These are phyloP conservation scores for Anolis apletophallus DNA, from an alignment of 2,797 vertebrate species.

Conservation along the genomic window DNA sequence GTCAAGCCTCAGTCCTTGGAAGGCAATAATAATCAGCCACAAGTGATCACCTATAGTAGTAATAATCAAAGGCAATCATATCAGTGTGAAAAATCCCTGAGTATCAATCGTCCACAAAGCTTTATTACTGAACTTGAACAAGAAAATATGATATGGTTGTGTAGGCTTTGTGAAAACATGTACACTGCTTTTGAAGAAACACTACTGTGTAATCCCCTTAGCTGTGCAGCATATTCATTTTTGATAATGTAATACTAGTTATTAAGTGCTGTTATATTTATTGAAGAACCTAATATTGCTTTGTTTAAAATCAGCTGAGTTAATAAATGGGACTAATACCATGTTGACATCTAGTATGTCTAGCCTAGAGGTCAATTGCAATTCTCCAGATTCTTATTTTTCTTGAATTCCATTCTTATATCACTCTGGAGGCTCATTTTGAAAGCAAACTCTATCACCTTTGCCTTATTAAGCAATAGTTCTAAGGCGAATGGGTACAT, in stretches of 20 bases:
- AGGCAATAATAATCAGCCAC: too few relatives aligned
- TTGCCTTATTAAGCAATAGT: neutral
- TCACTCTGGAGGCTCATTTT: neutral
- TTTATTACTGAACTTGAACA: too few relatives aligned
- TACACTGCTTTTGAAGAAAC: neutral
- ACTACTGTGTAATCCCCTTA: neutral
- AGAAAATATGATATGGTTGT: neutral
- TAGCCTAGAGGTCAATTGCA: neutral
- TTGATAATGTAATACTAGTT: neutral
- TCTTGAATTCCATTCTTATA: conserved; percentile 12
- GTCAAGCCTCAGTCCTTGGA: too few relatives aligned
- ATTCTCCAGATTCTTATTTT: neutral
- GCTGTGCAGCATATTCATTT: neutral
- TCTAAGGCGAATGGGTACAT: neutral
- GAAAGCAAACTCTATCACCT: neutral
- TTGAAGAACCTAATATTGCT: neutral
- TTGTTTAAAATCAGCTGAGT: conserved; percentile 6
- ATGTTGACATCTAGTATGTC: neutral
- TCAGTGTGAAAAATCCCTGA: too few relatives aligned
- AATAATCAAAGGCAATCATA: too few relatives aligned
- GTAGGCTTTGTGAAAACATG: too few relatives aligned
- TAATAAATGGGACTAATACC: neutral
- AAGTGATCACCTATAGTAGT: too few relatives aligned
- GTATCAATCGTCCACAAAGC: too few relatives aligned
- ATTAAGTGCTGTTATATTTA: conserved; percentile 7